phyloP scores from a whole-genome alignment of 2,797 vertebrate genomes.

The Staurois parvus region DNA sequence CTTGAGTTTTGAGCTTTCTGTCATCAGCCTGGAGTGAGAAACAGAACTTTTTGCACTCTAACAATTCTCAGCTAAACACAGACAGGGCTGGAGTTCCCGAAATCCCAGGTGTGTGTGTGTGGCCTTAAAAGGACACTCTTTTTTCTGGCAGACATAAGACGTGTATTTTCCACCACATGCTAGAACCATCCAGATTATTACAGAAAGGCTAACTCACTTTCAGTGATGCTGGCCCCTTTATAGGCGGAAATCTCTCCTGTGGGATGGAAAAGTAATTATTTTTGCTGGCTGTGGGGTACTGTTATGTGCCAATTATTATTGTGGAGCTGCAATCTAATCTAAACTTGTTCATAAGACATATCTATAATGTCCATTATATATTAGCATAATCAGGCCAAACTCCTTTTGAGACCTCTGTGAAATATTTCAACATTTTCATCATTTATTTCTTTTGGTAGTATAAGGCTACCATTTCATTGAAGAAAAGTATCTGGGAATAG shows the following conservation, averaged over 20 bases:
- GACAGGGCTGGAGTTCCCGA: not conserved
- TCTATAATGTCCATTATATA: not conserved
- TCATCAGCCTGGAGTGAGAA: not conserved
- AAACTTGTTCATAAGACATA: not conserved
- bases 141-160: constrained; percentile 26
- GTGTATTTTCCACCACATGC: constrained; percentile 54
- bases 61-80: constrained; percentile 1
- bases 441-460: too few species aligned
- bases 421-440: too few species aligned
- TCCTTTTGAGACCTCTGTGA: not conserved
- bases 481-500: too few species aligned
- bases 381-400: not conserved
- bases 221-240: constrained; percentile 1
- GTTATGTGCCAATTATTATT: constrained; percentile 4
- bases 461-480: too few species aligned
- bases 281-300: constrained; percentile 23
- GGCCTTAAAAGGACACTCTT: constrained; percentile 26
- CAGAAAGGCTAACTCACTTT: constrained; percentile 38
- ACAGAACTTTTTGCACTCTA: constrained; percentile 13
- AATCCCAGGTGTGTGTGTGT: constrained; percentile 31
- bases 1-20: not conserved
- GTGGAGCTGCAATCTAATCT: not conserved
- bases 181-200: constrained; percentile 52
- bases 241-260: constrained; percentile 24
- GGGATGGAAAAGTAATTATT: constrained; percentile 45